Conservation (phyloP, 2,888 invertebrate genomes). For the Pachycephus smyrnensis region DNA sequence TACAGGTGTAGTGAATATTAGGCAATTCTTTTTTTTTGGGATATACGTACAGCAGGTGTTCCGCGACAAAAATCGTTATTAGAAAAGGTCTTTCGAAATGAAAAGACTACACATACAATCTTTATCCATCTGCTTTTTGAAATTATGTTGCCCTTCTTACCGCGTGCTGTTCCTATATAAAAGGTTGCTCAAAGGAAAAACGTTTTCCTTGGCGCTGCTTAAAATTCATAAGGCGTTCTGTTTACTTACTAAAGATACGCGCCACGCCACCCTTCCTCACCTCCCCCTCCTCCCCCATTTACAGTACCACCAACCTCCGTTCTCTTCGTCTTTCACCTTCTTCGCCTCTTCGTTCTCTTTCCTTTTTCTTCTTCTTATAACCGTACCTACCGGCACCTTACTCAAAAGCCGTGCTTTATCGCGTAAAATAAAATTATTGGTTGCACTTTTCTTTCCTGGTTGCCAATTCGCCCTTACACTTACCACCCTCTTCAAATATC, state of each 20-base stretch:
- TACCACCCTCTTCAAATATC: neutral
- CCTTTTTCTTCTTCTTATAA: conserved; percentile 13
- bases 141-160: conserved; percentile 27
- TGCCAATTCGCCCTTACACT: neutral
- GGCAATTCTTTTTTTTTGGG: neutral
- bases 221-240: conserved; percentile 65
- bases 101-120: conserved; percentile 18
- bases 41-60: neutral
- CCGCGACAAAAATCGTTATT: neutral
- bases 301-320: conserved; percentile 4
- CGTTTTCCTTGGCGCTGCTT: conserved; percentile 55
- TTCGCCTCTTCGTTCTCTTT: conserved; percentile 12
- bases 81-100: neutral
- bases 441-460: conserved; percentile 48
- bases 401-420: conserved; percentile 55
- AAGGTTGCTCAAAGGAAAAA: conserved; percentile 46
- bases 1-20: no score
- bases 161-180: conserved; percentile 20
- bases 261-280: conserved; percentile 10
- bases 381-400: conserved; percentile 21
- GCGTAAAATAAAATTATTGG: conserved; percentile 61
- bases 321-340: conserved; percentile 9
- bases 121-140: conserved; percentile 26
- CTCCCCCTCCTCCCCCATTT: neutral
- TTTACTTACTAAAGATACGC: conserved; percentile 65